Conservation (phyloP, 2,113 vertebrate species). For the Jaculus jaculus region DNA sequence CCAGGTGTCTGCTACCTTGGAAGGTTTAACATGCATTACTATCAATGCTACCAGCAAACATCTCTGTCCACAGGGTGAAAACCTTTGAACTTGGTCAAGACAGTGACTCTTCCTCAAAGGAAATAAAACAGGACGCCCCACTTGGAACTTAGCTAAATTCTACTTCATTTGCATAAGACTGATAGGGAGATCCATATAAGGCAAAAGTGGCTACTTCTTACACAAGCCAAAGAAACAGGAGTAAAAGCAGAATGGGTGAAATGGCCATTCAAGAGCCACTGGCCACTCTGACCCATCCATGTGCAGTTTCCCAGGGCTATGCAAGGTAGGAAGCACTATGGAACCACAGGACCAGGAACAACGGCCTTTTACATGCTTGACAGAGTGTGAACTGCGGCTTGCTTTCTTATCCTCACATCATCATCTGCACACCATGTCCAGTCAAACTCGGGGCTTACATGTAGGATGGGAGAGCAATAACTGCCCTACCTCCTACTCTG, state of each 20-base stretch:
- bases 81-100: slow-evolving; percentile 33
- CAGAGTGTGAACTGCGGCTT: not conserved
- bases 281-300: not conserved
- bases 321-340: not conserved
- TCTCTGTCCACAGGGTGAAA: not conserved
- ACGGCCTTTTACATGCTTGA: not conserved
- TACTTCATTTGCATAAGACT: slow-evolving; percentile 30
- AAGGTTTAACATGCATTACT: slow-evolving; percentile 17
- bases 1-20: not conserved
- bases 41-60: not conserved
- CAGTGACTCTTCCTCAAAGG: slow-evolving; percentile 46
- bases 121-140: slow-evolving; percentile 50
- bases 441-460: not conserved
- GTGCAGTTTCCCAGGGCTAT: not conserved
- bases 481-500: not conserved
- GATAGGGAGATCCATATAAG: not conserved
- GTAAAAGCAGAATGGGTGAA: not conserved
- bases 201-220: slow-evolving; percentile 38
- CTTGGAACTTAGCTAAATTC: slow-evolving; percentile 41
- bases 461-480: not conserved
- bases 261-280: not conserved
- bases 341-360: not conserved
- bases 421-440: not conserved
- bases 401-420: not conserved
- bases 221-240: not conserved